Evolutionary conservation across 2,113 vertebrate genomes (phyloP).

Genomic region (Pavo muticus): DNA sequence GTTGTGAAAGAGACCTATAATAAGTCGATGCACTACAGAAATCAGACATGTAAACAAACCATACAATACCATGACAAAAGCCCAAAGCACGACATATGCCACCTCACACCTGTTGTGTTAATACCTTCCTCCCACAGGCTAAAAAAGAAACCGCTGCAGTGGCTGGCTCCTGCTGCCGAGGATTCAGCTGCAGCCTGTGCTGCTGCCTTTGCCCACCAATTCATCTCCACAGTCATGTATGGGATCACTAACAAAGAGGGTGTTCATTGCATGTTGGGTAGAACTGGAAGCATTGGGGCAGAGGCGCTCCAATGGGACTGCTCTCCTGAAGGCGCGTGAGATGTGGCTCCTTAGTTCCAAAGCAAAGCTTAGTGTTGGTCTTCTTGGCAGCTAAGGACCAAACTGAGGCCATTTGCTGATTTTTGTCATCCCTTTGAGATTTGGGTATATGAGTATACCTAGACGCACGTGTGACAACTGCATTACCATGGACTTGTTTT

Average conservation of each 20-base stretch:
- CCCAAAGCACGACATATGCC: slow-evolving; percentile 47
- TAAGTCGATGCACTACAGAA: background rate
- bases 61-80: slow-evolving; percentile 44
- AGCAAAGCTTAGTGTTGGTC: background rate
- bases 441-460: rapidly evolving
- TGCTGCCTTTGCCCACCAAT: background rate
- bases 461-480: background rate
- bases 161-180: background rate
- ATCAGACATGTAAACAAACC: slow-evolving; percentile 62
- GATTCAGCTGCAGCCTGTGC: slow-evolving; percentile 13
- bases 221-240: background rate
- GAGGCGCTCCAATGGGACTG: background rate
- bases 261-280: background rate
- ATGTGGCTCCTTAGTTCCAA: background rate
- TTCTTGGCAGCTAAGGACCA: background rate
- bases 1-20: slow-evolving; percentile 22
- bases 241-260: background rate
- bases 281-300: background rate
- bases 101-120: slow-evolving; percentile 70
- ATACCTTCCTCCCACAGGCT: slow-evolving; percentile 65
- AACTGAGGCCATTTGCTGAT: background rate
- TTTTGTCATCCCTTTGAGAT: background rate
- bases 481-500: background rate
- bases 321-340: background rate
- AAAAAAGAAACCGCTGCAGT: slow-evolving; percentile 42